phyloP scores from a whole-genome alignment of 2,113 vertebrate species.

The Dasyurus viverrinus region DNA sequence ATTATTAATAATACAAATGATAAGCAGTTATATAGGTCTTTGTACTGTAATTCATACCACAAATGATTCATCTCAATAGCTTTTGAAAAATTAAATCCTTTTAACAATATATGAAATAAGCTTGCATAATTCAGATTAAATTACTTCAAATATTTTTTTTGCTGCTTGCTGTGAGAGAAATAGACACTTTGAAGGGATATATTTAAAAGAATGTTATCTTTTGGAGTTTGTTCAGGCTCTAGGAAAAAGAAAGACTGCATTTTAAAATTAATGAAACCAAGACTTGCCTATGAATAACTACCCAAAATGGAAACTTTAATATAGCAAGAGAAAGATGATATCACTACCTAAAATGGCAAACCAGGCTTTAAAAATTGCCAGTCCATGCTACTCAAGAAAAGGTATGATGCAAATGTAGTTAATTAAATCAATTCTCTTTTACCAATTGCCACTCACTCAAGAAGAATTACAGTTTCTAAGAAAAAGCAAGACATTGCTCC shows the following conservation, averaged over 20 bases:
- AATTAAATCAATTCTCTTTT: background rate
- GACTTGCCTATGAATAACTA: background rate
- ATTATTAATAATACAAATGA: background rate
- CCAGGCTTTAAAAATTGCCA: background rate
- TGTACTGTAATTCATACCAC: background rate
- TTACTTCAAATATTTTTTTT: background rate
- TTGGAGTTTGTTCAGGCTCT: background rate
- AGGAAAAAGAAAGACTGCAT: background rate
- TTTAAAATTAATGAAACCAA: constrained; percentile 8
- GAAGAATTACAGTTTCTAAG: constrained; percentile 19
- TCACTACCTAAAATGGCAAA: background rate
- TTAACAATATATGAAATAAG: constrained; percentile 44
- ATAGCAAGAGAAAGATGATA: constrained; percentile 33
- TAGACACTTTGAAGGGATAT: background rate
- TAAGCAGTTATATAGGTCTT: background rate
- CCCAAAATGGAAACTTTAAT: background rate
- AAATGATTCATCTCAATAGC: background rate
- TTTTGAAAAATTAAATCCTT: constrained; percentile 42
- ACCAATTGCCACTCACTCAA: background rate
- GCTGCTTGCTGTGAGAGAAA: background rate
- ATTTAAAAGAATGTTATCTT: constrained; percentile 4
- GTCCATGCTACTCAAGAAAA: constrained; percentile 17
- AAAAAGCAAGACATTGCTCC: constrained; percentile 9
- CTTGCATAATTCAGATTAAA: constrained; percentile 13
- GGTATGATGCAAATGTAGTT: constrained; percentile 23